Conservation (phyloP, 2,113 vertebrate genomes). For the Plecotus auritus region DNA sequence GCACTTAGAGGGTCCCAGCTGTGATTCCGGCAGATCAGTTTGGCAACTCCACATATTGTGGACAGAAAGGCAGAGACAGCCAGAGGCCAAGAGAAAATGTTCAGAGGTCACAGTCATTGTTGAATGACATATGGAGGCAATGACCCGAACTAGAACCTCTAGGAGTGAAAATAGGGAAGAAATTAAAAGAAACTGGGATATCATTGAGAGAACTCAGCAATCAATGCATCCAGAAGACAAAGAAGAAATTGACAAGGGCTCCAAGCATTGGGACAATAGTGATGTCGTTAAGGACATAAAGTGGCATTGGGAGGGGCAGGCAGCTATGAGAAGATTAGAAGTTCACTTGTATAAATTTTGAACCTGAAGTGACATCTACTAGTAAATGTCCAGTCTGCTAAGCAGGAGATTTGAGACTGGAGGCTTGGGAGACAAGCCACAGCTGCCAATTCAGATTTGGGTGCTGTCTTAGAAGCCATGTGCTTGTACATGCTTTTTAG, state of each 20-base stretch:
- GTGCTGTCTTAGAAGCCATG: not conserved
- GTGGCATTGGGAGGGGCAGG: not conserved
- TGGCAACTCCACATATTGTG: slow-evolving; percentile 32
- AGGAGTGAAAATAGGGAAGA: not conserved
- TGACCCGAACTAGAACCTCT: not conserved
- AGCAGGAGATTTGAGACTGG: not conserved
- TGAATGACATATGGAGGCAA: not conserved
- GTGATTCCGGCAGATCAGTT: slow-evolving; percentile 54
- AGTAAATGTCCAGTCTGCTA: not conserved
- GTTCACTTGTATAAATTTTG: not conserved
- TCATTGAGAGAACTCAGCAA: not conserved
- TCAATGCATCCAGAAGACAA: not conserved
- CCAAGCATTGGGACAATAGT: not conserved
- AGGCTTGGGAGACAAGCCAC: not conserved
- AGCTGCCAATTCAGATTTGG: not conserved
- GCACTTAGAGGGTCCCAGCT: slow-evolving; percentile 61
- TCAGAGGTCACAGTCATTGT: not conserved
- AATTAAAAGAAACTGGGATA: slow-evolving; percentile 26
- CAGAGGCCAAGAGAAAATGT: not conserved
- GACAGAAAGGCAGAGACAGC: slow-evolving; percentile 31
- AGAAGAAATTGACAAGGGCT: not conserved
- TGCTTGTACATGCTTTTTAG: not conserved
- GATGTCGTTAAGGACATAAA: not conserved
- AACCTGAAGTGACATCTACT: not conserved
- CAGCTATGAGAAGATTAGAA: not conserved